Base-by-base conservation (phyloP, 2,113 vertebrate genomes). In the Mus musculus region DNA sequence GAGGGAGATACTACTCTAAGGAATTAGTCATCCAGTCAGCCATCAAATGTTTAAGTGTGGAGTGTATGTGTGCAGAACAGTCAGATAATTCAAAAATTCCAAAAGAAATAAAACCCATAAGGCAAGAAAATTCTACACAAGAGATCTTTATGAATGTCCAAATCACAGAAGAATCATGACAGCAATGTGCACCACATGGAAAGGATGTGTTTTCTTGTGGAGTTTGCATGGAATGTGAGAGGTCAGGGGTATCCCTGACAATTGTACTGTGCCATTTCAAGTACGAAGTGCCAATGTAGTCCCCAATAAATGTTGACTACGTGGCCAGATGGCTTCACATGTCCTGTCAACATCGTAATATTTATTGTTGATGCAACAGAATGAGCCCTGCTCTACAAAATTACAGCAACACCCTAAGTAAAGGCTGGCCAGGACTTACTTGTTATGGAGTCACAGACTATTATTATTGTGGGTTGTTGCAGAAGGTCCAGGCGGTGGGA, bases 391-490 rank as follows among this genome's bases (percentile, higher is more conserved):
- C 54, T 36, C 20, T 42, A 80, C 13, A 87, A 52, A 96, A 96
- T 96, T 84, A 84, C 59, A 93, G 82, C 39, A 94, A 36, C 56
- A 91, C 49, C 52, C 19, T 82, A 94, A 97, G 86, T 90, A 65
- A 93, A 93, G 86, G 22, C 80, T 91, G 89, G 71, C 52, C 92
- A 71, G 52, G 91, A 91, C 95, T 94, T 96, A 63, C 69, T 93
- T 89, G 39, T 26, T 95, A 87, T 84, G 93, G 89, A 89, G 92
- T 94, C 82, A 88, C 71, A 97, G 87, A 91, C 96, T 97, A 28
- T 97, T 82, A 98, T 98, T 97, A 97, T 69, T 94, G 94, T 73
- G 52, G 95, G 61, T 80, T 59, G 76, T 39, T 95, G 96, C 94
- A 96, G 80, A 97, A 96, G 95, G 78, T 69, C 84, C 7, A 89